phyloP scores from a whole-genome alignment of 2,888 invertebrate genomes.

The Asteroscopus sphinx region DNA sequence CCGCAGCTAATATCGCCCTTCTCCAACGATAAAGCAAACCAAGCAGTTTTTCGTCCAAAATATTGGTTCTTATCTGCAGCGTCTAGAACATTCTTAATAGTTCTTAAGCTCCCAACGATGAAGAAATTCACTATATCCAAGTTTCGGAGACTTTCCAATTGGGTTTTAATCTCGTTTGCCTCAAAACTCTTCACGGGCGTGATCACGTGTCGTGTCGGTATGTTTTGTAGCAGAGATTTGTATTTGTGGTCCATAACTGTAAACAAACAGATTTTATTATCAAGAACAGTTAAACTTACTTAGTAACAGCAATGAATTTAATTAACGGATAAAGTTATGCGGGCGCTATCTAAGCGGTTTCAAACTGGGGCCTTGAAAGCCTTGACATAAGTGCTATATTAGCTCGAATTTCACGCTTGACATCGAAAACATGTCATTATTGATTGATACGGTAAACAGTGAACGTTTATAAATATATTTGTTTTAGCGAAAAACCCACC shows the following conservation, averaged over 20 bases:
- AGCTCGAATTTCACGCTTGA: constrained; percentile 45
- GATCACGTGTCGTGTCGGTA: constrained; percentile 97
- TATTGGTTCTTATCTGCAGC: constrained; percentile 93
- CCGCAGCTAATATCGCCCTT: constrained; percentile 93
- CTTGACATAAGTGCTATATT: constrained; percentile 36
- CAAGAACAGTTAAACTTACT: constrained; percentile 41
- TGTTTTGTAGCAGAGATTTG: constrained; percentile 96
- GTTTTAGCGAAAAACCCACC: constrained; percentile 83
- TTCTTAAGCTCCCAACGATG: constrained; percentile 93
- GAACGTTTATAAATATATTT: constrained; percentile 18
- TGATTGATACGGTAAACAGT: constrained; percentile 47
- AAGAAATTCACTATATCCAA: constrained; percentile 97
- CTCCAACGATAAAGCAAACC: constrained; percentile 95
- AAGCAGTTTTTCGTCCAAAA: constrained; percentile 95
- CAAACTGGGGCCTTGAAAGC: constrained; percentile 37
- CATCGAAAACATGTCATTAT: constrained; percentile 44
- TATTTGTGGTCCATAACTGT: constrained; percentile 98
- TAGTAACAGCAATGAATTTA: constrained; percentile 39
- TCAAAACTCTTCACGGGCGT: constrained; percentile 90
- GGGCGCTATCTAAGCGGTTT: constrained; percentile 48
- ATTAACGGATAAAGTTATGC: constrained; percentile 43
- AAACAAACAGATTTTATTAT: constrained; percentile 62
- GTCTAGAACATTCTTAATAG: constrained; percentile 92
- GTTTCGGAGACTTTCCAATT: constrained; percentile 93
- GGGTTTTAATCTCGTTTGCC: constrained; percentile 91